Conservation (phyloP, 2,797 vertebrate genomes). For the Galago senegalensis region DNA sequence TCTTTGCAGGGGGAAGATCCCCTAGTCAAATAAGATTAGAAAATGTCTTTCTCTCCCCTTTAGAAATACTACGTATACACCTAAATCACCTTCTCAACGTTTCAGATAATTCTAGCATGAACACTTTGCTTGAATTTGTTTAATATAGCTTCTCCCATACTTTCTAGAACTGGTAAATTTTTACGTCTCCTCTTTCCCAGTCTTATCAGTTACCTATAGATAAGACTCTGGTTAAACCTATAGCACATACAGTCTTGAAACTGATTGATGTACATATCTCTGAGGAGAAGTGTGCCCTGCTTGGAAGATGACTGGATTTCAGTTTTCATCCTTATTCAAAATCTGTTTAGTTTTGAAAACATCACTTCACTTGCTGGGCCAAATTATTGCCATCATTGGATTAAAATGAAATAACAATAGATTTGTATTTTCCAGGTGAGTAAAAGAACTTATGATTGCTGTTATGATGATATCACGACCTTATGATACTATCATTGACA, state of each 20-base stretch:
- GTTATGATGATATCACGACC: not conserved
- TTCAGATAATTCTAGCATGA: not conserved
- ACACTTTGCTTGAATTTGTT: not conserved
- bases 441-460: not conserved
- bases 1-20: not conserved
- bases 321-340: not conserved
- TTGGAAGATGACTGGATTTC: not conserved
- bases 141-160: not conserved
- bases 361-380: not conserved
- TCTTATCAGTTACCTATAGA: not conserved
- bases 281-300: not conserved
- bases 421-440: not conserved
- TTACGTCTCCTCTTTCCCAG: not conserved
- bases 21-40: slow-evolving; percentile 18
- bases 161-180: not conserved
- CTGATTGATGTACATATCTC: not conserved
- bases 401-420: not conserved
- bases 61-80: not conserved
- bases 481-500: not conserved
- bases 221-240: not conserved
- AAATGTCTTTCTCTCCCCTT: not conserved
- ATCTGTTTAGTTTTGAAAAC: not conserved
- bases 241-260: not conserved
- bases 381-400: not conserved
- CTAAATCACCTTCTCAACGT: slow-evolving; percentile 6